Conservation (phyloP, 64 coral and sea anemone species). For the Montipora efflorescens region DNA sequence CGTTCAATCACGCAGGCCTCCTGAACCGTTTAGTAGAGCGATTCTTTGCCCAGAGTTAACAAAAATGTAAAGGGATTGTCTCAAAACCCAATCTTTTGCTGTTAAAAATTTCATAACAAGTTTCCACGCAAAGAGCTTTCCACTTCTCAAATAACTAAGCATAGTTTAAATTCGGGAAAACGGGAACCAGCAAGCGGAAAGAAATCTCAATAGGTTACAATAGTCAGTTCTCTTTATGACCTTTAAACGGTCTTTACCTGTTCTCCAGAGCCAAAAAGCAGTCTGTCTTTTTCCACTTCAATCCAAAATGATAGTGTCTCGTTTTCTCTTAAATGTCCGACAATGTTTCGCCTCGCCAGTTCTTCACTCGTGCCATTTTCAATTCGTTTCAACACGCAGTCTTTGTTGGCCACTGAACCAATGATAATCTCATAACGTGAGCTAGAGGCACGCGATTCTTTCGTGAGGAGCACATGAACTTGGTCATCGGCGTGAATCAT, state of each 20-base stretch:
- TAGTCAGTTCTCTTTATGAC: not conserved
- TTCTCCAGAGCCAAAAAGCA: constrained; percentile 48
- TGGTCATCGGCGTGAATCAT: constrained; percentile 3
- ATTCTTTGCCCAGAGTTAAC: not conserved
- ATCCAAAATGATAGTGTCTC: constrained; percentile 37
- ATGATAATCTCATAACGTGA: constrained; percentile 18
- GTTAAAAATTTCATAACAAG: no score
- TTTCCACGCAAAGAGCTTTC: no score
- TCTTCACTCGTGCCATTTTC: not conserved
- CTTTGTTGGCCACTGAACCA: not conserved
- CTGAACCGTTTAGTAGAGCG: not conserved
- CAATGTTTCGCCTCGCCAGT: not conserved
- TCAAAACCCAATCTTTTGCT: no score
- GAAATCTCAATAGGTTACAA: not conserved
- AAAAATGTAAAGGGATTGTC: no score
- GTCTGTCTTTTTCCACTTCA: not conserved
- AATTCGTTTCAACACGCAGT: not conserved
- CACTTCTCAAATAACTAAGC: no score
- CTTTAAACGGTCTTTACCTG: not conserved
- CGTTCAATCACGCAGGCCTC: no score
- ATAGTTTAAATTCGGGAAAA: no score
- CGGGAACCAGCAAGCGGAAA: no score
- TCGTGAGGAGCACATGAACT: constrained; percentile 2
- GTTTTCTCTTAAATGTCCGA: not conserved
- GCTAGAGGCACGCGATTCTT: not conserved